Conservation (phyloP, 2,888 invertebrate genomes). For the Linnaemya tessellans region DNA sequence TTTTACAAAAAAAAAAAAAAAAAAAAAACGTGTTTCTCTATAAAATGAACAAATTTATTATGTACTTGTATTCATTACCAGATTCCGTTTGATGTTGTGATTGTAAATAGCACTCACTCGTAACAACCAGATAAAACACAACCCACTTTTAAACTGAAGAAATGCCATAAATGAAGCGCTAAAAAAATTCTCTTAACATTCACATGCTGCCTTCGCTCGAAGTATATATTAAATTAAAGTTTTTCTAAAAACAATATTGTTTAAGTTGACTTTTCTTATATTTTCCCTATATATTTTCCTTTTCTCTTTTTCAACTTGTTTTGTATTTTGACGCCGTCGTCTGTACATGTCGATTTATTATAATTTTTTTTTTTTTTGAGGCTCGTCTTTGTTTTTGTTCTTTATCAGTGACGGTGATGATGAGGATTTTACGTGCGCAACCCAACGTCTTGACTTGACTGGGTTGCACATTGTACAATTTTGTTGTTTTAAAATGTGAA, state of each 20-base stretch:
- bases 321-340: constrained; percentile 23
- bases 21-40: too few relatives aligned
- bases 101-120: neutral
- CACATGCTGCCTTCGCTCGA: neutral
- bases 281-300: neutral
- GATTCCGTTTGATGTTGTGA: constrained; percentile 26
- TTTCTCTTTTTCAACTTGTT: neutral
- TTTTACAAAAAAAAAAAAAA: too few relatives aligned
- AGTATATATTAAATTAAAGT: constrained; percentile 7
- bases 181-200: constrained; percentile 33
- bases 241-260: constrained; percentile 30
- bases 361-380: too few relatives aligned
- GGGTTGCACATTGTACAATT: constrained; percentile 40
- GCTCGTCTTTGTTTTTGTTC: constrained; percentile 32
- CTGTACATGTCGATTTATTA: constrained; percentile 31
- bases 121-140: constrained; percentile 1
- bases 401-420: constrained; percentile 32
- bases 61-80: too few relatives aligned
- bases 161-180: constrained; percentile 32
- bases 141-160: constrained; percentile 4
- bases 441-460: constrained; percentile 47
- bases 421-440: constrained; percentile 32
- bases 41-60: too few relatives aligned
- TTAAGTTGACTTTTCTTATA: constrained; percentile 12
- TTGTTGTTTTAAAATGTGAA: constrained; percentile 34